Evolutionary conservation across 1,140 invertebrate genomes (phyloP).

Genomic region (Neodiprion lecontei): DNA sequence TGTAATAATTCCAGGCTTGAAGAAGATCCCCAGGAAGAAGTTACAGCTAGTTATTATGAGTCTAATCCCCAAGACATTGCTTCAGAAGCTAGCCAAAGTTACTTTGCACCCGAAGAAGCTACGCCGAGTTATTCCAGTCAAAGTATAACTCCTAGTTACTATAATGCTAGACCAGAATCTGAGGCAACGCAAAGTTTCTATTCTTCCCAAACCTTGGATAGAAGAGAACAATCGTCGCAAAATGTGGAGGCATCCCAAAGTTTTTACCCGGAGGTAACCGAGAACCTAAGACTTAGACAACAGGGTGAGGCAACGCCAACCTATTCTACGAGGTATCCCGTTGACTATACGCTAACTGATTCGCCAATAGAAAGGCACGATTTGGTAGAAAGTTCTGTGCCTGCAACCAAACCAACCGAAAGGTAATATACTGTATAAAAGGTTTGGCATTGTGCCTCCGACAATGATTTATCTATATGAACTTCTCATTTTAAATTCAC

Average conservation of each 20-base stretch:
- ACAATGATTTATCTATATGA: conserved; percentile 10
- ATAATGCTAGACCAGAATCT: conserved; percentile 47
- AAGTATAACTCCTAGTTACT: conserved; percentile 51
- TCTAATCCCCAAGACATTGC: conserved; percentile 39
- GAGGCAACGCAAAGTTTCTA: conserved; percentile 57
- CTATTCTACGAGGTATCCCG: conserved; percentile 51
- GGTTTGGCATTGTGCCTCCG: neutral
- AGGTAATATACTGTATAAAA: conserved; percentile 50
- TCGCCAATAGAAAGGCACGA: conserved; percentile 59
- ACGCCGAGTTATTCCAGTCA: conserved; percentile 49
- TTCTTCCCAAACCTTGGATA: conserved; percentile 44
- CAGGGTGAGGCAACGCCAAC: conserved; percentile 54
- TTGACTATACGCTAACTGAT: conserved; percentile 51
- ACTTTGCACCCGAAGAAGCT: conserved; percentile 49
- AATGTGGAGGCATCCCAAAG: conserved; percentile 55
- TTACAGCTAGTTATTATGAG: conserved; percentile 52
- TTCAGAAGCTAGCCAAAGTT: conserved; percentile 52
- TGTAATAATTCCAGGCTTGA: conserved; percentile 42
- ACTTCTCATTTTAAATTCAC: neutral
- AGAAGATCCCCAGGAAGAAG: conserved; percentile 45
- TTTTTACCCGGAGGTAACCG: conserved; percentile 50
- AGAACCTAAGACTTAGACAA: conserved; percentile 40
- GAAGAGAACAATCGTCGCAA: conserved; percentile 39
- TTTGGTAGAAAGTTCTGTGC: conserved; percentile 55
- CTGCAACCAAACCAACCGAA: conserved; percentile 48